Conservation (phyloP, 2,113 vertebrate genomes). For the Zosterops lateralis region DNA sequence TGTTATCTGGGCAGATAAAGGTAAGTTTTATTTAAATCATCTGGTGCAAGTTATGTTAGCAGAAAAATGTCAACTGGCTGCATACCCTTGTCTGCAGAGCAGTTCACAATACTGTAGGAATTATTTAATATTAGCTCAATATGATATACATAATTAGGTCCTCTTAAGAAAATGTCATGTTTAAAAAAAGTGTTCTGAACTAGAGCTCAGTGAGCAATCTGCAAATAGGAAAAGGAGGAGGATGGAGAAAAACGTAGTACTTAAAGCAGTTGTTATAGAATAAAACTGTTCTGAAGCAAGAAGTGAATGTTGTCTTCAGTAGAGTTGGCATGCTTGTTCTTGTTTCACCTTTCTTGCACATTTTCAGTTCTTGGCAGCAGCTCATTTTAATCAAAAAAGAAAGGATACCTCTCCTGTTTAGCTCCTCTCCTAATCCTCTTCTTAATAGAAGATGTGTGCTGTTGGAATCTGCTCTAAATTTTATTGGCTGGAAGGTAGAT, state of each 20-base stretch:
- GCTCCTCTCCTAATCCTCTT: neutral
- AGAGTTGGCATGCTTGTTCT: neutral
- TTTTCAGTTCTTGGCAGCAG: neutral
- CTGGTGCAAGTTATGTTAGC: neutral
- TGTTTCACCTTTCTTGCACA: neutral
- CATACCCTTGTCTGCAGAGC: neutral
- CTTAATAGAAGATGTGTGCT: neutral
- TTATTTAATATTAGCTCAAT: neutral
- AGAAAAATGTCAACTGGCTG: neutral
- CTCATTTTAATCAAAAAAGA: neutral
- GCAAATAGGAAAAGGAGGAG: neutral
- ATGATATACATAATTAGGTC: neutral
- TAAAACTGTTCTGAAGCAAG: neutral
- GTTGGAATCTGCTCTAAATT: neutral
- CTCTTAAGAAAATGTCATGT: neutral
- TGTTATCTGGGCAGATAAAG: constrained; percentile 62
- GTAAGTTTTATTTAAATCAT: constrained; percentile 39
- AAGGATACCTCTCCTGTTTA: neutral
- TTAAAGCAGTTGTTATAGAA: neutral
- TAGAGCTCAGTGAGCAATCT: neutral
- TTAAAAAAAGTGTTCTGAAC: neutral
- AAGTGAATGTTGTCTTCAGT: neutral
- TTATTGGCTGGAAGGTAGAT: neutral
- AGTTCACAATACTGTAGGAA: neutral
- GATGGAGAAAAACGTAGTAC: neutral